Base-by-base conservation (phyloP, 1,140 invertebrate species). In the Diorhabda carinulata region DNA sequence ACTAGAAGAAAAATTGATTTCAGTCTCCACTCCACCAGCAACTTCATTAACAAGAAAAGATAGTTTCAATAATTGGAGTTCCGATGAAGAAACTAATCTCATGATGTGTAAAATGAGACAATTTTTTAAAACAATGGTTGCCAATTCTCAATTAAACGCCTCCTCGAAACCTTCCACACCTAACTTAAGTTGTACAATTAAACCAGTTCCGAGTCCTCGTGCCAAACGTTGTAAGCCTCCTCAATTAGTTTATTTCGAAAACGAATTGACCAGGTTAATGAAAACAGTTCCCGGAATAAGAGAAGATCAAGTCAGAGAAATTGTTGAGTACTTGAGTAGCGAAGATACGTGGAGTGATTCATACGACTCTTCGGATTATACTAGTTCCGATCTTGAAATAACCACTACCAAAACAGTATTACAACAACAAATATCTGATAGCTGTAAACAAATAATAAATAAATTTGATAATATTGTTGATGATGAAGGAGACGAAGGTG, bases 61-160 rank as follows among this genome's bases (percentile, higher is more conserved):
- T 79, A 94, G 92, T 77, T 95, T 95, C 80, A 94, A 95, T 77
- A 94, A 95, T 76, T 95, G 93, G 93, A 94, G 92, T 58, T 95
- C 93, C 0, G 93, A 96, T 77, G 93, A 96, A 79, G 94, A 95
- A 82, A 95, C 94, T 1, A 96, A 96, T 80, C 80, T 95, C 5
- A 96, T 96, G 93, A 95, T 96, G 93, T 92, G 90, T 6, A 95
- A 95, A 83, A 94, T 96, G 91, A 84, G 92, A 3, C 92, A 94
- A 72, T 94, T 95, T 79, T 95, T 95, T 80, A 95, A 94, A 80
- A 93, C 91, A 41, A 90, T 95, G 85, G 88, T 95, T 2, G 90
- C 88, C 2, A 88, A 87, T 76, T 85, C 86, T 0, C 84, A 82
- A 71, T 77, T 80, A 73, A 78, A 79, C 60, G 73, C 78, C n/a